Evolutionary conservation across 2,113 vertebrate species (phyloP).

Genomic region (Cichladusa arquata): DNA sequence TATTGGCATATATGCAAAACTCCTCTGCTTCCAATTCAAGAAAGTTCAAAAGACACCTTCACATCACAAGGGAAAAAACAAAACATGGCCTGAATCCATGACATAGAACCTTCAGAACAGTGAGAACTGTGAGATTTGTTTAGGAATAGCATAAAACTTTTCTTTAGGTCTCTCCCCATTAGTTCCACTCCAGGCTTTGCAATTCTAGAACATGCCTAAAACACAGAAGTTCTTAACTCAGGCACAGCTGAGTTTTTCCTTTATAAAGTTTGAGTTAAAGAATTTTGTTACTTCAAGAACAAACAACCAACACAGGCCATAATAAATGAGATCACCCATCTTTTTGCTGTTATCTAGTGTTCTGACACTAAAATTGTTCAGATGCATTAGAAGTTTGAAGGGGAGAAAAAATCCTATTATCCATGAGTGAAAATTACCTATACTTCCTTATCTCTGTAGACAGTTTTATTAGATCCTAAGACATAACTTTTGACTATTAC

Average conservation of each 20-base stretch:
- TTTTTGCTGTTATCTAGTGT: background rate
- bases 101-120: background rate
- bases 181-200: background rate
- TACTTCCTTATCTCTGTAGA: background rate
- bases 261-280: background rate
- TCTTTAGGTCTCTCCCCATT: background rate
- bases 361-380: background rate
- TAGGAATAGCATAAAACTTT: background rate
- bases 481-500: background rate
- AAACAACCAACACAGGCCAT: background rate
- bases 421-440: background rate
- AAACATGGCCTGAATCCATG: background rate
- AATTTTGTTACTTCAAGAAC: background rate
- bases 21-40: background rate
- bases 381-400: background rate
- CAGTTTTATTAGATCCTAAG: background rate
- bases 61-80: background rate
- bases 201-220: background rate
- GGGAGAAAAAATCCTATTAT: background rate
- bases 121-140: background rate
- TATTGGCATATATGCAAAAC: background rate
- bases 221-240: background rate
- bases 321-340: background rate
- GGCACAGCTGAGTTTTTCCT: background rate
- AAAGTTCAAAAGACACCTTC: background rate